These are phyloP conservation scores for Sebastes elongatus DNA, from an alignment of 2,797 vertebrate genomes.

Conservation along the genomic window DNA sequence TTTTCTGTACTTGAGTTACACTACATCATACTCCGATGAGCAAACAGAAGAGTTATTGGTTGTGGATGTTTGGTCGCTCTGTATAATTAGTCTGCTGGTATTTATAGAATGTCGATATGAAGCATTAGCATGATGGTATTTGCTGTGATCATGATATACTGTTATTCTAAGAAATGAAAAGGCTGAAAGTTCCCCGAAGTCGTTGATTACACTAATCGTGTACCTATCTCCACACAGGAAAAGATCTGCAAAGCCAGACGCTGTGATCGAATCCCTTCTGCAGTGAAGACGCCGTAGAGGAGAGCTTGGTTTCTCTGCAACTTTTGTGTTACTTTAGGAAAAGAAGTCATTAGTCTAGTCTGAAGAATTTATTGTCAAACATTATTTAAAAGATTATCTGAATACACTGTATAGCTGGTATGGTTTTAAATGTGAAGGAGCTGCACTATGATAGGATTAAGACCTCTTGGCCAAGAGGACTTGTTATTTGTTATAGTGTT, in stretches of 20 bases:
- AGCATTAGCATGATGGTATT: background rate
- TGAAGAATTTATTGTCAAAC: constrained; percentile 36
- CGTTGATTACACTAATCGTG: constrained; percentile 52
- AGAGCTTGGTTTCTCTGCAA: constrained; percentile 1
- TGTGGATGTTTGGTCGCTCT: background rate
- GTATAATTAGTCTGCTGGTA: background rate
- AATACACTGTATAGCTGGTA: constrained; percentile 58
- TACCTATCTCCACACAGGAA: constrained; percentile 86
- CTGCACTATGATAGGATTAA: constrained; percentile 16
- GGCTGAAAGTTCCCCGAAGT: constrained; percentile 2
- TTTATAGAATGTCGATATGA: background rate
- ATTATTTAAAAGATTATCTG: constrained; percentile 47
- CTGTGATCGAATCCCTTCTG: constrained; percentile 93
- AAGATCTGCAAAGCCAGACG: constrained; percentile 92
- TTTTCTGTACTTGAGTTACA: background rate
- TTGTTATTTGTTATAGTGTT: constrained; percentile 29
- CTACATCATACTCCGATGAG: background rate
- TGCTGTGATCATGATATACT: background rate
- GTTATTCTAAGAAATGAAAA: constrained; percentile 62
- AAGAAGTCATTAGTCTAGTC: constrained; percentile 28
- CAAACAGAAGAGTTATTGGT: background rate
- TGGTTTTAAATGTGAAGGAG: constrained; percentile 52
- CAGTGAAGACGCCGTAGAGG: constrained; percentile 81
- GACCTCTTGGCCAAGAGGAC: constrained; percentile 36
- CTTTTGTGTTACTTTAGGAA: constrained; percentile 35